phyloP scores from a whole-genome alignment of 2,888 invertebrate species.

The Sepiola atlantica region DNA sequence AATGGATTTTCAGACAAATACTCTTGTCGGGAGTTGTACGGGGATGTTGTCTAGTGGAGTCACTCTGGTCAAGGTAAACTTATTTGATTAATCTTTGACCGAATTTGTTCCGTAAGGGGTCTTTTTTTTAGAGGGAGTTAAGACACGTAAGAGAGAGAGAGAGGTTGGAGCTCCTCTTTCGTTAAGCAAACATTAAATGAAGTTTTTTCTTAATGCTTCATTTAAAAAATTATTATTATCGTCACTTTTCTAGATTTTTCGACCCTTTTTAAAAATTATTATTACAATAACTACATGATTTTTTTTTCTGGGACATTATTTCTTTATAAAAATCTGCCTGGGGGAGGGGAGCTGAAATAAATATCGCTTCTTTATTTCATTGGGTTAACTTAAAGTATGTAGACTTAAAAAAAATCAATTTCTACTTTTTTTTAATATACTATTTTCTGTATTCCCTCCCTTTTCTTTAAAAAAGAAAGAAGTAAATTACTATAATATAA shows the following conservation, averaged over 20 bases:
- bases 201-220: too few relatives aligned
- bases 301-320: too few relatives aligned
- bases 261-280: too few relatives aligned
- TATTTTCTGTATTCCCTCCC: neutral
- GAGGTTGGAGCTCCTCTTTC: neutral
- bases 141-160: neutral
- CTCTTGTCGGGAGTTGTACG: neutral
- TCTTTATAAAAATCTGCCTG: too few relatives aligned
- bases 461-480: neutral
- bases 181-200: too few relatives aligned
- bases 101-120: neutral
- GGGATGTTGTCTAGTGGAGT: neutral
- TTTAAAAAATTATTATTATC: too few relatives aligned
- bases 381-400: too few relatives aligned
- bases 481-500: neutral
- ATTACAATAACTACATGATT: too few relatives aligned
- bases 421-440: neutral
- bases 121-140: neutral
- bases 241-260: too few relatives aligned
- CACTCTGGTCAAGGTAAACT: constrained; percentile 3
- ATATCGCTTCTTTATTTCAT: too few relatives aligned
- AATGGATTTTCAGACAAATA: neutral
- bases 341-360: too few relatives aligned
- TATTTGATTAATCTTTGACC: neutral
- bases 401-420: too few relatives aligned